Base-by-base conservation (phyloP, 2,797 vertebrate species). In the Argya squamiceps region DNA sequence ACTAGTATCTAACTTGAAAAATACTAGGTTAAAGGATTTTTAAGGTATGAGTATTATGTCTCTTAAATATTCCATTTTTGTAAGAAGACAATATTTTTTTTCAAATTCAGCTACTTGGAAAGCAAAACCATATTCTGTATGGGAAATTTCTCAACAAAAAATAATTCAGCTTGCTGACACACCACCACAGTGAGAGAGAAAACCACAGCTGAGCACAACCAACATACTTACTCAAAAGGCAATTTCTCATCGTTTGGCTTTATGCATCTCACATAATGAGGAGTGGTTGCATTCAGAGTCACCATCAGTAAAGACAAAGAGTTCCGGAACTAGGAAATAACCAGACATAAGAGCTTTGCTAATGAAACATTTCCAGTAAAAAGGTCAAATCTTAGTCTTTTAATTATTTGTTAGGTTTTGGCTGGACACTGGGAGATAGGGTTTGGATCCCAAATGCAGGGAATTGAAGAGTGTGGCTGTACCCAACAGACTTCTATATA, bases 221-320 rank as follows among this genome's bases (percentile, higher is more conserved):
- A n/a, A 36, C 43, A 46, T 76, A 99, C 99, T 98, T 96, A 99
- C 99, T 99, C 99, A 96, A 99, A 99, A 7, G 99, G 98, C 55
- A 99, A 82, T 89, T 99, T 99, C 76, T 98, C 98, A 70, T 99
- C 99, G 3, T 99, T 99, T 21, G 99, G 99, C 92, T 99, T 99
- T 96, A 99, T 99, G 97, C 99, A 99, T 62, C 99, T 98, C 7
- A 99, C 99, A 4, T 99, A 99, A 94, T 99, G 99, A 84, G 99
- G 99, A 2, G 99, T 99, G 81, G 99, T 99, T 10, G 98, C 98
- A 9, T 99, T 99, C 55, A 99, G 98, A 0, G 99, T 99, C 95
- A 98, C 98, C 99, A 99, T 99, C 55, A 99, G 98, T 34, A 99
- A 96, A 86, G 98, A 99, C 62, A 99, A 98, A 65, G 99, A 99